Percentiles rank a stretch among this genome's conserved stretches.
Conservation (phyloP, 2,888 invertebrate species). For the Falcaria lacertinaria region DNA sequence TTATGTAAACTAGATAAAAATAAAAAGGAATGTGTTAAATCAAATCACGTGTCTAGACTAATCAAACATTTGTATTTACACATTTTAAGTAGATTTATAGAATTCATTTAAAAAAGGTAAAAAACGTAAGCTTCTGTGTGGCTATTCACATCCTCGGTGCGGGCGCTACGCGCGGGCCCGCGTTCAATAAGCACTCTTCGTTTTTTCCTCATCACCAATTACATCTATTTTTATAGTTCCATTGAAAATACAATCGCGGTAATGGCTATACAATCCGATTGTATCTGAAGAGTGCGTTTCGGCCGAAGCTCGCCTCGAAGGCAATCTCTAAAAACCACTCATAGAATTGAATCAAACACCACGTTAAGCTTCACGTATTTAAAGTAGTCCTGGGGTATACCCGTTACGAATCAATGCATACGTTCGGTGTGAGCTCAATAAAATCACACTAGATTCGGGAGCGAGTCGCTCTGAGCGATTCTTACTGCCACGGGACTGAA, state of each 20-base stretch:
- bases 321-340: slow-evolving; percentile 28
- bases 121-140: slow-evolving; percentile 42
- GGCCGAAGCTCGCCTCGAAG: slow-evolving; percentile 44
- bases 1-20: no score
- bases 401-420: background rate
- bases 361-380: slow-evolving; percentile 24
- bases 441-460: background rate
- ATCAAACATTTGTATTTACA: background rate
- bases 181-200: slow-evolving; percentile 48
- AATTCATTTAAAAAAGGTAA: slow-evolving; percentile 20
- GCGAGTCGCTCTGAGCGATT: background rate
- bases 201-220: slow-evolving; percentile 65
- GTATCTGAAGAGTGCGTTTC: slow-evolving; percentile 39
- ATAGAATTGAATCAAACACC: slow-evolving; percentile 36
- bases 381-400: background rate
- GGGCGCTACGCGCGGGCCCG: slow-evolving; percentile 22
- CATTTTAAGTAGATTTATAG: no score
- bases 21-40: background rate
- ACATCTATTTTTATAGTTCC: slow-evolving; percentile 60
- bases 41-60: background rate
- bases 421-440: background rate
- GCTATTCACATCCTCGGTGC: slow-evolving; percentile 38
- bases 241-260: slow-evolving; percentile 60
- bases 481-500: no score
- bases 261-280: slow-evolving; percentile 58